Conservation (phyloP, 2,113 vertebrate species). For the Colistium nudipinnis region DNA sequence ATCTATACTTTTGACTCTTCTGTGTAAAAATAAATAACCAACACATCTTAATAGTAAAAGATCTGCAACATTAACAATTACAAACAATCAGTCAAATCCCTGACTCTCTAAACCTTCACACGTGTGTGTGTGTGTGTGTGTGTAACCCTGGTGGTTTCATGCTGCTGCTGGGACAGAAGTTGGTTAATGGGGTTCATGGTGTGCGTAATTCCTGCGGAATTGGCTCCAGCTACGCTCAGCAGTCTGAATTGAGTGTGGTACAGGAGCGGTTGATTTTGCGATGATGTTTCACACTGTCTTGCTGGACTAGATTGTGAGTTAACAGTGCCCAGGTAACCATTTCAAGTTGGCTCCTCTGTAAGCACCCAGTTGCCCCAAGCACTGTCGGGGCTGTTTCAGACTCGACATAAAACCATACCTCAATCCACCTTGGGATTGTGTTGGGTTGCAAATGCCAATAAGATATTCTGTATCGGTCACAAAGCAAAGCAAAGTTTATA, state of each 20-base stretch:
- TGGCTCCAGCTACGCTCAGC: slow-evolving; percentile 57
- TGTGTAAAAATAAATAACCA: not conserved
- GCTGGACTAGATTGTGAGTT: slow-evolving; percentile 26
- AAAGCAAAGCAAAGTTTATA: not conserved
- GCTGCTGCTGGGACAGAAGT: slow-evolving; percentile 41
- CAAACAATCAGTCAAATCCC: not conserved
- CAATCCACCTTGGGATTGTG: slow-evolving; percentile 11
- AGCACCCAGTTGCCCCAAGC: slow-evolving; percentile 27
- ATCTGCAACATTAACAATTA: not conserved
- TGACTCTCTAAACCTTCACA: not conserved
- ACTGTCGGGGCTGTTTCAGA: slow-evolving; percentile 32
- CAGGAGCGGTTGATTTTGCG: slow-evolving; percentile 19
- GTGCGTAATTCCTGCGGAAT: slow-evolving; percentile 73
- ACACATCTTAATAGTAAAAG: not conserved
- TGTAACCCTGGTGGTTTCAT: slow-evolving; percentile 28
- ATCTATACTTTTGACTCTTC: not conserved
- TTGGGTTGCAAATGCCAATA: slow-evolving; percentile 49
- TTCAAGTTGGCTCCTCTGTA: slow-evolving; percentile 31
- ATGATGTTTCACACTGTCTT: slow-evolving; percentile 24
- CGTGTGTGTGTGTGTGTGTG: slow-evolving; percentile 17
- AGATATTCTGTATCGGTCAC: slow-evolving; percentile 46
- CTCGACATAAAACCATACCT: slow-evolving; percentile 26
- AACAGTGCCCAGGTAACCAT: slow-evolving; percentile 10
- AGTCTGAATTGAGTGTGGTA: not conserved
- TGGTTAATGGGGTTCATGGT: slow-evolving; percentile 70